phyloP scores from a whole-genome alignment of 1,140 invertebrate genomes.

The Bemisia tabaci region DNA sequence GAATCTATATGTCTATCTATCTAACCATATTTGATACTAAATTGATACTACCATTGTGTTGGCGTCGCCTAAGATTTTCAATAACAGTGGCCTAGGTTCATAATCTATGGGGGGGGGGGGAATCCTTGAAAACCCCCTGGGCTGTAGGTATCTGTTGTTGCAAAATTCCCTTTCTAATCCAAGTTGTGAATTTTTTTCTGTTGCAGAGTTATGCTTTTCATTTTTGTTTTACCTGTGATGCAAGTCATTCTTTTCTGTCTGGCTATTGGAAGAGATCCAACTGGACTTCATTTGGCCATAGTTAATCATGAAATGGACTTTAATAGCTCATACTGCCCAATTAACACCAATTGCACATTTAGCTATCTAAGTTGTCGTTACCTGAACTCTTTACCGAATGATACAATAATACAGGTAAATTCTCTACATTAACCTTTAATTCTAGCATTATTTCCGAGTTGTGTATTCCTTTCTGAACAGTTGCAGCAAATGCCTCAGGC shows the following conservation, averaged over 20 bases:
- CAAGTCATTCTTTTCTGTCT: constrained; percentile 91
- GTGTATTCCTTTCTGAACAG: no score
- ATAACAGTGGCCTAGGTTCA: no score
- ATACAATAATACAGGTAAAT: constrained; percentile 44
- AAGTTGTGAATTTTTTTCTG: constrained; percentile 10
- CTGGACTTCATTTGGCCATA: constrained; percentile 64
- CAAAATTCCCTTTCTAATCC: no score
- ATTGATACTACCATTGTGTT: no score
- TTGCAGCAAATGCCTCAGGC: no score
- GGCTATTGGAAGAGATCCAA: constrained; percentile 82
- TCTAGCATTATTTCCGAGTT: no score
- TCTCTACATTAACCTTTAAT: constrained; percentile 1
- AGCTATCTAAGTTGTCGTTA: constrained; percentile 60
- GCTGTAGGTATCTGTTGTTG: no score
- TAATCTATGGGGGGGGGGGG: no score
- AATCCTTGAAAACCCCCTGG: no score
- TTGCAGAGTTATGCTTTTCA: constrained; percentile 70
- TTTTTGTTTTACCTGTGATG: constrained; percentile 77
- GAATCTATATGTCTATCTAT: no score
- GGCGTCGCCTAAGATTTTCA: no score
- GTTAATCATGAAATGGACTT: constrained; percentile 65
- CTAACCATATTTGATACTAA: no score
- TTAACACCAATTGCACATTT: constrained; percentile 43
- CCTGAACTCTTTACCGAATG: constrained; percentile 48
- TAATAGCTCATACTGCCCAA: constrained; percentile 32